phyloP scores from a whole-genome alignment of 2,113 vertebrate genomes.

The Osmerus eperlanus region DNA sequence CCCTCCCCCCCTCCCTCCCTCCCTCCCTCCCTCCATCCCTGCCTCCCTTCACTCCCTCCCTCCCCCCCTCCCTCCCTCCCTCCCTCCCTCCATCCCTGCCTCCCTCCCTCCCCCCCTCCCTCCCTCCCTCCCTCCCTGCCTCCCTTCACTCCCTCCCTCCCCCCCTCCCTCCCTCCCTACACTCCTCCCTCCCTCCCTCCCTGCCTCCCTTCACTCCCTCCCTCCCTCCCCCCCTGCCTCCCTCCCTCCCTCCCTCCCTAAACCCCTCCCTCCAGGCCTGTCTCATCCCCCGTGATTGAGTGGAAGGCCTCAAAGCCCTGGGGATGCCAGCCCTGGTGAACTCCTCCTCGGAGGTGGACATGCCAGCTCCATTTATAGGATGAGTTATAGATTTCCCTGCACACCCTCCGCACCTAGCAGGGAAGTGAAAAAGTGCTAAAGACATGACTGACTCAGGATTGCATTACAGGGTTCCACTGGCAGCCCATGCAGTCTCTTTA shows the following conservation, averaged over 20 bases:
- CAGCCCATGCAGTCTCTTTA: not conserved
- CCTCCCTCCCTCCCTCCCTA: not conserved
- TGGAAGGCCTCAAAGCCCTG: conserved; percentile 34
- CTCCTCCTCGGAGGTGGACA: conserved; percentile 33
- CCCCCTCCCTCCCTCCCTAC: not conserved
- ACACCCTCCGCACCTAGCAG: conserved; percentile 12
- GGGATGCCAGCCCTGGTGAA: conserved; percentile 26
- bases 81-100: not conserved
- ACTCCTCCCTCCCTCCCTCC: not conserved
- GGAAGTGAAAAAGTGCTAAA: conserved; percentile 38
- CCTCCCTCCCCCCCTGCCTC: not conserved
- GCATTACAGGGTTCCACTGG: conserved; percentile 33
- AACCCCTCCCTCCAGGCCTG: not conserved
- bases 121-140: not conserved
- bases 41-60: conserved; percentile 24
- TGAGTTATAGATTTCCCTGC: conserved; percentile 51
- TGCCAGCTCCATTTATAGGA: conserved; percentile 48
- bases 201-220: conserved; percentile 35
- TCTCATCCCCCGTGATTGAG: conserved; percentile 37
- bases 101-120: not conserved
- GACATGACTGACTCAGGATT: conserved; percentile 31
- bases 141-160: not conserved
- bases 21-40: conserved; percentile 13
- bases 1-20: conserved; percentile 7
- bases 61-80: not conserved